These are phyloP conservation scores for Pelobates cultripes DNA, from an alignment of 2,797 vertebrate genomes.

Conservation along the genomic window DNA sequence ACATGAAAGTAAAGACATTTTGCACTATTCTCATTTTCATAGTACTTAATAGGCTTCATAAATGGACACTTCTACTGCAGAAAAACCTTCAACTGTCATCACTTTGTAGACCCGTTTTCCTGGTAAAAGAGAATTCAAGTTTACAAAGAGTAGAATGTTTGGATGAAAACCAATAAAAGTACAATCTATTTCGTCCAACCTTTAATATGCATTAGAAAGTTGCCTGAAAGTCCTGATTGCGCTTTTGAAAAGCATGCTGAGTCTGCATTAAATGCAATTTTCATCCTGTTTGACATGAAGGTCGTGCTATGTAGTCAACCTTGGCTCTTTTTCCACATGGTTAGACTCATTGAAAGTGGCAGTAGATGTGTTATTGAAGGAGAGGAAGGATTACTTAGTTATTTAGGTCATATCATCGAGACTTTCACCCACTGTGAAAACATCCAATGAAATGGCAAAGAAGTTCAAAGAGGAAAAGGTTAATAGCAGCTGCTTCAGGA, in stretches of 20 bases:
- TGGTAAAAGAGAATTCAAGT: no score
- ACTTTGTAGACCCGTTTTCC: no score
- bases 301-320: slow-evolving; percentile 7
- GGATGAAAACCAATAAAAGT: no score
- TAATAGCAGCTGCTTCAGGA: slow-evolving; percentile 21
- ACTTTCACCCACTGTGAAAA: slow-evolving; percentile 16
- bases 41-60: no score
- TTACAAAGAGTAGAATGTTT: no score
- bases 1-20: no score
- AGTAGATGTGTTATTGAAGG: slow-evolving; percentile 26
- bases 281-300: slow-evolving; percentile 25
- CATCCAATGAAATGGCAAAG: slow-evolving; percentile 7
- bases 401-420: slow-evolving; percentile 19
- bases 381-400: slow-evolving; percentile 26
- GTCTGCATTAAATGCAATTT: slow-evolving; percentile 9
- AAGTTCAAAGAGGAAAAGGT: neutral
- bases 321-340: slow-evolving; percentile 14
- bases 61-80: no score
- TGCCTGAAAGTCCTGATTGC: slow-evolving; percentile 1
- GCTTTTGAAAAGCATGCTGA: slow-evolving; percentile 22
- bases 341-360: slow-evolving; percentile 28
- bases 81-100: no score
- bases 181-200: no score
- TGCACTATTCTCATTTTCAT: no score
- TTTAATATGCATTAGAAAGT: neutral